Evolutionary conservation across 2,888 invertebrate species (phyloP).

Genomic region (Scaptomyza polygonia): DNA sequence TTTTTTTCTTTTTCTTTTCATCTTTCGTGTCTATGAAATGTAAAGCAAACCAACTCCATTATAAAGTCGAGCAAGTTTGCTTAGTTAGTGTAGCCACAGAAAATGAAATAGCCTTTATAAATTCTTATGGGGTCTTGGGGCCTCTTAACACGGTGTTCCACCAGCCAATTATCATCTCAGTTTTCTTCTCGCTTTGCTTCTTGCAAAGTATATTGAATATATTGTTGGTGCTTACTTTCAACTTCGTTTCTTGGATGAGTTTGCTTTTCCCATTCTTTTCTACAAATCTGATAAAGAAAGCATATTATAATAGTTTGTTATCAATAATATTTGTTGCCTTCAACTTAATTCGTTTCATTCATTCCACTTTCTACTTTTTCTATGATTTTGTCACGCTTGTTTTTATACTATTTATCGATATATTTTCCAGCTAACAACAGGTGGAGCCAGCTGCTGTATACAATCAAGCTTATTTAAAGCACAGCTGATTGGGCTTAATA

Average conservation of each 20-base stretch:
- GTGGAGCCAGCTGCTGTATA: conserved; percentile 10
- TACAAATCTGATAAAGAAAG: too few species aligned
- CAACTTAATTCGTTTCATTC: neutral
- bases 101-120: neutral
- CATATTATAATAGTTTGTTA: too few species aligned
- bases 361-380: neutral
- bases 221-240: neutral
- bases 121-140: conserved; percentile 1
- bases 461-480: conserved; percentile 7
- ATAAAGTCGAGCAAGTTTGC: conserved; percentile 14
- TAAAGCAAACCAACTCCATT: conserved; percentile 9
- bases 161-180: neutral
- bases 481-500: conserved; percentile 21
- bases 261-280: too few species aligned
- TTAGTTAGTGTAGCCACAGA: neutral
- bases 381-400: too few species aligned
- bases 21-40: conserved; percentile 7
- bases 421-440: conserved; percentile 1
- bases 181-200: neutral
- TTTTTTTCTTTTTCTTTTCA: too few species aligned
- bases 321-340: neutral
- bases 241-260: neutral
- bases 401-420: too few species aligned
- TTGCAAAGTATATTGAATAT: neutral
- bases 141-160: neutral